Base-by-base conservation (phyloP, 2,888 invertebrate species). In the Arrhopalites spinosus region DNA sequence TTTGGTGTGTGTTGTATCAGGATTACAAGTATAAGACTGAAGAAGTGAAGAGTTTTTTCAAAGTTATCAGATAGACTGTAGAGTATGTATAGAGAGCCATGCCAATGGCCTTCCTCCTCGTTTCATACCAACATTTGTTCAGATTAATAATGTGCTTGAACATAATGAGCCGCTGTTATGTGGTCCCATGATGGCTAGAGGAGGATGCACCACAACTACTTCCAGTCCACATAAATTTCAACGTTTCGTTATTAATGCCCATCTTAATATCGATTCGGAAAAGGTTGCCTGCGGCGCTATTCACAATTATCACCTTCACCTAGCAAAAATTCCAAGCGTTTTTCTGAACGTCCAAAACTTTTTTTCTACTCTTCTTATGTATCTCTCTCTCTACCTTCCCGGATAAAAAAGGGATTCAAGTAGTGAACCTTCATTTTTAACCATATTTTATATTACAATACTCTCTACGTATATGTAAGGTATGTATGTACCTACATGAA, bases 121-220 rank as follows among this genome's bases (percentile, higher is more conserved):
- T 63, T 74, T 63, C 63, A 69, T 29, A 69, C 43, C 50, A 75
- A 64, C 75, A 70, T 75, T 75, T 64, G 70, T 71, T 71, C 53
- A 71, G 75, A 75, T 75, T 75, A 75, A 75, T 75, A 75, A 71
- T 75, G 75, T 75, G 75, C 71, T 75, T 75, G 70, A 64, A 71
- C 71, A 75, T 75, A 75, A 75, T 75, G 75, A 75, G 75, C 75
- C 68, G 75, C 70, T 75, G 71, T 75, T 75, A 71, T 75, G 75
- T 75, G 71, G 71, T 74, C 64, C 64, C 70, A 50, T 66, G 75
- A 70, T 75, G 75, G 75, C 70, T 64, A 30, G 66, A 75, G 75
- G 75, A 75, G 75, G 70, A n/a, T 75, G 71, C 75, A 71, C 71
- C 70, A 71, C 75, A 75, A 75, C 71, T 47, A 75, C 75, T 75